Percentiles rank a stretch among this genome's conserved stretches.
Conservation (phyloP, 2,888 invertebrate genomes). For the Prosapia bicincta region DNA sequence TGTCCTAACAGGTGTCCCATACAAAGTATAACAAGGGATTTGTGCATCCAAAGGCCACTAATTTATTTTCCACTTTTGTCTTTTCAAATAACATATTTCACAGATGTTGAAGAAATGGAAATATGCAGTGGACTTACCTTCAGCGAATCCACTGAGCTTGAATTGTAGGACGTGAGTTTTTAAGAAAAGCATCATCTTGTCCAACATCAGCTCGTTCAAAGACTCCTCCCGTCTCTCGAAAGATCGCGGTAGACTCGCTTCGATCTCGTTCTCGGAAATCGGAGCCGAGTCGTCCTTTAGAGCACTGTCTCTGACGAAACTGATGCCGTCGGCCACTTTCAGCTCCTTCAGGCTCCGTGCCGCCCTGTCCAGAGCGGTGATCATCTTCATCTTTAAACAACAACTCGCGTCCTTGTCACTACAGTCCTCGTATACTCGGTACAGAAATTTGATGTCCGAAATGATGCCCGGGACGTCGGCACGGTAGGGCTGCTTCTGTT, state of each 20-base stretch:
- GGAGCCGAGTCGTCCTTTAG: conserved; percentile 15
- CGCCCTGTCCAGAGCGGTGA: conserved; percentile 72
- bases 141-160: conserved; percentile 65
- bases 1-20: too few species aligned
- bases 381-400: conserved; percentile 74
- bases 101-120: too few species aligned
- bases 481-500: background rate
- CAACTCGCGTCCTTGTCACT: conserved; percentile 59
- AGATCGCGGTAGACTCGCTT: conserved; percentile 69
- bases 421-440: conserved; percentile 66
- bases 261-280: conserved; percentile 58
- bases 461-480: conserved; percentile 9
- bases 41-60: too few species aligned
- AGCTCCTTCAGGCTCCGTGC: conserved; percentile 57
- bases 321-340: conserved; percentile 68
- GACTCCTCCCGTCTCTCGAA: conserved; percentile 68
- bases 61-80: too few species aligned
- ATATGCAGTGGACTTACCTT: conserved; percentile 34
- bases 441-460: conserved; percentile 23
- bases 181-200: conserved; percentile 70
- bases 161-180: conserved; percentile 74
- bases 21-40: too few species aligned
- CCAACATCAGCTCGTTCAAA: conserved; percentile 69
- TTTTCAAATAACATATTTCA: too few species aligned
- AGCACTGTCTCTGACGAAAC: conserved; percentile 60